phyloP scores from a whole-genome alignment of 2,113 vertebrate species.

The Sturnira hondurensis region DNA sequence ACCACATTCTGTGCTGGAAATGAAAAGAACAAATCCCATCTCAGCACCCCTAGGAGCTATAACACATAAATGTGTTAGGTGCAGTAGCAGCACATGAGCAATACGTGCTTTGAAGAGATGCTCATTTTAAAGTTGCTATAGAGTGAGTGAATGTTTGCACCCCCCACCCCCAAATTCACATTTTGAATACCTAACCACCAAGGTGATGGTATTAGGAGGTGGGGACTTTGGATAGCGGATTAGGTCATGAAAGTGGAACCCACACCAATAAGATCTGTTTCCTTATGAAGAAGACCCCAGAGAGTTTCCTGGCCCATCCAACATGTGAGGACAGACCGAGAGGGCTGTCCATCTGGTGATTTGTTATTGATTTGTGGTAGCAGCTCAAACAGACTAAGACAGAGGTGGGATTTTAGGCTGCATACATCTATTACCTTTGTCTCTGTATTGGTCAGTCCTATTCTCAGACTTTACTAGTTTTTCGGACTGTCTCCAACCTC shows the following conservation, averaged over 20 bases:
- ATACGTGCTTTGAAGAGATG: neutral
- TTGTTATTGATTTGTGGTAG: neutral
- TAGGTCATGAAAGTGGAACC: neutral
- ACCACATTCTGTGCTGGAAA: neutral
- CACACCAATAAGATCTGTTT: neutral
- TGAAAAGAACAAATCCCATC: neutral
- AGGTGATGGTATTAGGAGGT: neutral
- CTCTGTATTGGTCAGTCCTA: neutral
- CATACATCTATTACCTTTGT: neutral
- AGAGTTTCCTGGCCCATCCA: neutral
- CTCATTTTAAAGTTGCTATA: neutral
- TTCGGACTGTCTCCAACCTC: neutral
- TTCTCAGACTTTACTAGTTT: neutral
- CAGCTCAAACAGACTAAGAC: neutral
- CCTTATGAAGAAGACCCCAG: neutral
- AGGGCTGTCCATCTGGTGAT: neutral
- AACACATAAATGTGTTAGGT: neutral
- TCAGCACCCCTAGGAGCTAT: neutral
- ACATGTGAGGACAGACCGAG: neutral
- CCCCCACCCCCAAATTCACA: neutral
- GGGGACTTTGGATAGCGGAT: neutral
- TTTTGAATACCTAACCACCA: neutral
- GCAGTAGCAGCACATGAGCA: rapidly evolving
- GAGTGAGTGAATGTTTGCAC: neutral
- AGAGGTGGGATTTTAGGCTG: neutral